phyloP scores from a whole-genome alignment of 2,888 invertebrate species.

The Chrysina gloriosa region DNA sequence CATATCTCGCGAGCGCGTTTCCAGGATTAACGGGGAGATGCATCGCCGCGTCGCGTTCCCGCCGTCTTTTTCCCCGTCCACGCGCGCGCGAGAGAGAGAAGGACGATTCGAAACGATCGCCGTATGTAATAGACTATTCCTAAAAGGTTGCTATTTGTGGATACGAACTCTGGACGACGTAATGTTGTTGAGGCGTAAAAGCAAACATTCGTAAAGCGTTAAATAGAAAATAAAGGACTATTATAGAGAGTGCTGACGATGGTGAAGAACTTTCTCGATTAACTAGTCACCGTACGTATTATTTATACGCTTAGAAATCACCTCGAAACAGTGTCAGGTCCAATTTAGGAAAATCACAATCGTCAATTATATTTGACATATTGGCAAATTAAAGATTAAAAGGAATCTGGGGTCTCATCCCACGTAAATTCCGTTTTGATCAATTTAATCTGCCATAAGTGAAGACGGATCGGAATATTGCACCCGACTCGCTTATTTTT shows the following conservation, averaged over 20 bases:
- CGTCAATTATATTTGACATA: conserved; percentile 2
- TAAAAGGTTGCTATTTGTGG: conserved; percentile 38
- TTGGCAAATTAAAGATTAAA: not conserved
- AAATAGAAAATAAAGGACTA: conserved; percentile 4
- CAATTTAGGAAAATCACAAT: not conserved
- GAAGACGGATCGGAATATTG: conserved; percentile 26
- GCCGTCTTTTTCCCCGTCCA: conserved; percentile 22
- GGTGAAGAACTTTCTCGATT: too few species aligned
- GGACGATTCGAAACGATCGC: not conserved
- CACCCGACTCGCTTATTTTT: conserved; percentile 21
- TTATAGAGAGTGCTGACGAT: not conserved
- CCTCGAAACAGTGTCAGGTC: not conserved
- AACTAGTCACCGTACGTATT: too few species aligned
- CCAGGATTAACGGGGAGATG: conserved; percentile 39
- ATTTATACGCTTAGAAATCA: not conserved
- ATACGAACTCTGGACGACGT: conserved; percentile 31
- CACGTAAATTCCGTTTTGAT: not conserved
- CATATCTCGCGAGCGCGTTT: conserved; percentile 42
- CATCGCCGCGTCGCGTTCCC: not conserved
- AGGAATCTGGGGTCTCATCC: not conserved
- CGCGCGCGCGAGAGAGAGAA: conserved; percentile 1
- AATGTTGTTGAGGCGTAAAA: conserved; percentile 19
- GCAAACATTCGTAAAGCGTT: conserved; percentile 24
- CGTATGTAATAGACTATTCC: conserved; percentile 32
- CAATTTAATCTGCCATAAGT: conserved; percentile 22